Percentiles rank a stretch among this genome's conserved stretches.
These are phyloP conservation scores for Balaenoptera acutorostrata DNA, from an alignment of 2,113 vertebrate genomes.

Conservation along the genomic window DNA sequence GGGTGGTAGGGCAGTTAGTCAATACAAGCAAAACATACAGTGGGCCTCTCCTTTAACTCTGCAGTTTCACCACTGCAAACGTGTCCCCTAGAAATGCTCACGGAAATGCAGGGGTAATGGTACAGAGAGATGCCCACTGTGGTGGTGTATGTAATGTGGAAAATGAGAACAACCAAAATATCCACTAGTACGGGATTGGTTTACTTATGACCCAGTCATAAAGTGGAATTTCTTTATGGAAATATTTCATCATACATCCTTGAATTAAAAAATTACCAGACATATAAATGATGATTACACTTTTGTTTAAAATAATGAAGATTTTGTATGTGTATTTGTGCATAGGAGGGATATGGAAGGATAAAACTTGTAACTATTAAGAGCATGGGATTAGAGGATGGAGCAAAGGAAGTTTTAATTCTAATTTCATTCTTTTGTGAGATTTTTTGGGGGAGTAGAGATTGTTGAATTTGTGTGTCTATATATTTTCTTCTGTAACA, in stretches of 20 bases:
- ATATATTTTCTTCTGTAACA: not conserved
- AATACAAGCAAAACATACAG: not conserved
- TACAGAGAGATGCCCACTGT: no score
- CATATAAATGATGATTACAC: not conserved
- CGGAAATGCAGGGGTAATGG: no score
- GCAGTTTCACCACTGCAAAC: not conserved
- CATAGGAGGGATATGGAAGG: not conserved
- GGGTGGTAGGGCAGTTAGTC: not conserved
- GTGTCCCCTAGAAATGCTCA: not conserved
- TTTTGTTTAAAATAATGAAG: not conserved
- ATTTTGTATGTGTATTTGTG: not conserved
- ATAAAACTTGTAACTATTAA: not conserved
- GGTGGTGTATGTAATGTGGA: not conserved
- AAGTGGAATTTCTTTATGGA: not conserved
- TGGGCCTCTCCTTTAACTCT: not conserved
- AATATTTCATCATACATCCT: not conserved
- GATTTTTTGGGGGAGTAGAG: not conserved
- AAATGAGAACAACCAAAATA: not conserved
- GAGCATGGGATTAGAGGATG: not conserved
- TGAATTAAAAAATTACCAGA: not conserved
- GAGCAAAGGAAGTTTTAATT: not conserved
- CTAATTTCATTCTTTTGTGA: not conserved
- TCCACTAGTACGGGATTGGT: no score
- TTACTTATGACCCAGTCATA: not conserved
- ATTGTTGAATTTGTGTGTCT: not conserved